These are phyloP conservation scores for Saguinus imperator DNA, from an alignment of 2,113 vertebrate species.

Conservation along the genomic window DNA sequence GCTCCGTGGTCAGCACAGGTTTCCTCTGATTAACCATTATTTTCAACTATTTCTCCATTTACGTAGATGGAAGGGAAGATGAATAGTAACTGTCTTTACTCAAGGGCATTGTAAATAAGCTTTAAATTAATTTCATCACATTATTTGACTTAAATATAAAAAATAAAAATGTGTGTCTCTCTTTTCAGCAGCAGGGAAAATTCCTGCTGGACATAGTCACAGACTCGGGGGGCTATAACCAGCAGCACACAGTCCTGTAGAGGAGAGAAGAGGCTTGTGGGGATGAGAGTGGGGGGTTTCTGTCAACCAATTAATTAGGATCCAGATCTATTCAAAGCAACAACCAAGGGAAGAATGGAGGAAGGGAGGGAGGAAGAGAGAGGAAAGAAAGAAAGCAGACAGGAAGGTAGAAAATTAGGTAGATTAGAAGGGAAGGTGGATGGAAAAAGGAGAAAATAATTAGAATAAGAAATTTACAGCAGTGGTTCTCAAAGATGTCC, in stretches of 20 bases:
- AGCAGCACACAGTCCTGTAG: neutral
- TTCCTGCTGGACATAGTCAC: fast-evolving
- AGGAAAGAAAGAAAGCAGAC: too few species aligned
- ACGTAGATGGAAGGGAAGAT: neutral
- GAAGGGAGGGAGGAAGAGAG: too few species aligned
- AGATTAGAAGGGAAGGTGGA: neutral
- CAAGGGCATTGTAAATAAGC: too few species aligned
- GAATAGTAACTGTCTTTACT: neutral
- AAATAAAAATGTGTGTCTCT: neutral
- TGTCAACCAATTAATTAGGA: too few species aligned
- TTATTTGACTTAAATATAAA: neutral
- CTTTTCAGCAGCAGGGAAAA: neutral
- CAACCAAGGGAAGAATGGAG: neutral
- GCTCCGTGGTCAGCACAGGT: neutral
- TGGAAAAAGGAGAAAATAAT: neutral
- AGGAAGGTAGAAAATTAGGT: neutral
- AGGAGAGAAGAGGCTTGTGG: neutral
- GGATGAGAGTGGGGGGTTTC: neutral
- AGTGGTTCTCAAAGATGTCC: neutral
- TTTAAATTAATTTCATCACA: neutral
- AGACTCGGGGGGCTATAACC: neutral
- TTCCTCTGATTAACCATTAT: neutral
- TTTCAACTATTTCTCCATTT: neutral
- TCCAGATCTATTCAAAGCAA: neutral
- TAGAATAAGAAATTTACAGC: neutral